A percentile compares a stretch with the other conserved stretches of the same genome.
Conservation (phyloP, 2,797 vertebrate species). For the Sebastes nivosus region DNA sequence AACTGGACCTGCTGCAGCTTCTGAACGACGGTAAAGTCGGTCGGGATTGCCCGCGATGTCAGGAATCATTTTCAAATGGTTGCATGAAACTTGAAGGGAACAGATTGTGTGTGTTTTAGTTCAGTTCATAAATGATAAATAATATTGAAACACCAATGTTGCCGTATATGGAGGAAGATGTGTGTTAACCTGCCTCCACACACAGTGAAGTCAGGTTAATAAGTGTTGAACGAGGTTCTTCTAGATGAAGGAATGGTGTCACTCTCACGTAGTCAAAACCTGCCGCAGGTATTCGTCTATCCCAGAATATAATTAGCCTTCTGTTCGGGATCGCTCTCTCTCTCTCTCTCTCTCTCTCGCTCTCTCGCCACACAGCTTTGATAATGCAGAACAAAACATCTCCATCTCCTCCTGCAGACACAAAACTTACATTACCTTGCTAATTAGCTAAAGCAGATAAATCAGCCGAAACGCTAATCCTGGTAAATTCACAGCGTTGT, state of each 20-base stretch:
- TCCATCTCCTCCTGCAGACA: constrained; percentile 29
- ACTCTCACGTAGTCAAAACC: background rate
- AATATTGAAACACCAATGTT: background rate
- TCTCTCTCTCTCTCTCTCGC: too few relatives aligned
- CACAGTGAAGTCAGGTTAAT: background rate
- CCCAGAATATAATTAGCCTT: constrained; percentile 23
- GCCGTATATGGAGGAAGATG: too few relatives aligned
- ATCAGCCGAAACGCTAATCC: constrained; percentile 55
- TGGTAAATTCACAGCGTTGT: constrained; percentile 45
- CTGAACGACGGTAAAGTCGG: too few relatives aligned
- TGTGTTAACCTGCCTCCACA: background rate
- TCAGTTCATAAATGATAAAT: background rate
- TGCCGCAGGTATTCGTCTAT: constrained; percentile 1
- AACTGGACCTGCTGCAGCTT: too few relatives aligned
- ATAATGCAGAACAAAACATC: constrained; percentile 48
- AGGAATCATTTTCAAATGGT: background rate
- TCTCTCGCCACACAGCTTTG: constrained; percentile 18
- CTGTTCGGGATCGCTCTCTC: background rate
- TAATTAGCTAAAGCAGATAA: constrained; percentile 58
- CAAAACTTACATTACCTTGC: constrained; percentile 26
- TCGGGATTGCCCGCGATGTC: too few relatives aligned
- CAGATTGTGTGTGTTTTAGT: background rate
- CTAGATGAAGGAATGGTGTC: background rate
- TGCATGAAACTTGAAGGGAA: background rate
- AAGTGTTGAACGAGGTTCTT: background rate